Conservation (phyloP, 2,113 vertebrate species). For the Hippolais icterina region DNA sequence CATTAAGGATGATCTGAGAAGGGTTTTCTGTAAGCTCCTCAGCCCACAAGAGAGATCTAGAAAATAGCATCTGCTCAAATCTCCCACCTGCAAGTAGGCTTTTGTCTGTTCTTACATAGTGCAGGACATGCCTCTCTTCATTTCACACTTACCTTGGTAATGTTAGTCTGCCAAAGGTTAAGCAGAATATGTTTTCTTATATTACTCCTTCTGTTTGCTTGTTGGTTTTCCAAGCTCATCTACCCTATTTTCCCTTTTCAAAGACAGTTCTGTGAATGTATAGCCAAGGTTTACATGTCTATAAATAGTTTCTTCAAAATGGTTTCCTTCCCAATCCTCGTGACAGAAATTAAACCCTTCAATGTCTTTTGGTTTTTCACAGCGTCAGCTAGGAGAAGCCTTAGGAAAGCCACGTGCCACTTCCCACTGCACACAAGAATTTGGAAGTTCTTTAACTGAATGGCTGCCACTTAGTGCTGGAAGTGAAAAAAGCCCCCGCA, state of each 20-base stretch:
- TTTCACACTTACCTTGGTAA: neutral
- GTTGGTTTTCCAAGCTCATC: neutral
- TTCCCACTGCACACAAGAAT: neutral
- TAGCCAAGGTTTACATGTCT: neutral
- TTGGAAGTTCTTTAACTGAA: neutral
- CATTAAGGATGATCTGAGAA: neutral
- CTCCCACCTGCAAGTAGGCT: neutral
- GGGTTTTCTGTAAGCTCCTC: neutral
- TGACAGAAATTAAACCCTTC: neutral
- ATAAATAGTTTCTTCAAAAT: neutral
- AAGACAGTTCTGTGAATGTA: neutral
- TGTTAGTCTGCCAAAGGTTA: neutral
- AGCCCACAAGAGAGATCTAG: neutral
- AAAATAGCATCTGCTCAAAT: neutral
- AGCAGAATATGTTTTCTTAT: neutral
- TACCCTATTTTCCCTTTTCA: neutral
- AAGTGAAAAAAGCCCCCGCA: neutral
- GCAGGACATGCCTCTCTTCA: neutral
- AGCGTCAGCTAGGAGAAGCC: neutral
- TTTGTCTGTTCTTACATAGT: no score
- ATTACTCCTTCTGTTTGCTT: neutral
- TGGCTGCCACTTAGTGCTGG: neutral
- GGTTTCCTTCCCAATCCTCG: neutral
- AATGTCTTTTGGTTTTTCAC: neutral
- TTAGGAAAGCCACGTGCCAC: neutral